Evolutionary conservation across 2,888 invertebrate genomes (phyloP).

Genomic region (Electrophaes corylata): DNA sequence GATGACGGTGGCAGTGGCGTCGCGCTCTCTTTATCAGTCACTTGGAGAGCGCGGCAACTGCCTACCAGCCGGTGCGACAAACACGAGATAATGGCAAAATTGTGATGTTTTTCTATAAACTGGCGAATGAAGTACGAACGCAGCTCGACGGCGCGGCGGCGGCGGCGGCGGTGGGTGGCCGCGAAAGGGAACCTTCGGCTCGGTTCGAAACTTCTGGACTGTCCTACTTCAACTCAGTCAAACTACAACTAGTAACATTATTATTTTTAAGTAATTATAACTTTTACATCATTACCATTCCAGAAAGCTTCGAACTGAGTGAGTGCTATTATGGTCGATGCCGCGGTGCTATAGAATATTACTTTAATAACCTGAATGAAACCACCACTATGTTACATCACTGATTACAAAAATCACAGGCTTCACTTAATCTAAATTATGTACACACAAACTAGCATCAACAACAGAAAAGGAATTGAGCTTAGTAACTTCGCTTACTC

Average conservation of each 20-base stretch:
- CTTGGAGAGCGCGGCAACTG: constrained; percentile 52
- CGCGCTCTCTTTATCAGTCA: constrained; percentile 78
- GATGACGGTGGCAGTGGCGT: constrained; percentile 63
- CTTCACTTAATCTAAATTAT: constrained; percentile 80
- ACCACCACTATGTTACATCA: constrained; percentile 66
- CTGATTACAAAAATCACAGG: constrained; percentile 74
- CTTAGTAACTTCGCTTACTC: constrained; percentile 74
- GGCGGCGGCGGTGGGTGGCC: constrained; percentile 36
- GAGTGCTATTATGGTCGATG: constrained; percentile 34
- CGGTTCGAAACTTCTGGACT: constrained; percentile 45
- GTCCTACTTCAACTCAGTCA: constrained; percentile 21
- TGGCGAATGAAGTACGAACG: constrained; percentile 45
- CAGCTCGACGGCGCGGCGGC: constrained; percentile 42
- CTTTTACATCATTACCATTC: constrained; percentile 28
- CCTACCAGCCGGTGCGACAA: constrained; percentile 51
- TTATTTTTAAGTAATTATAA: constrained; percentile 23
- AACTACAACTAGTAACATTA: constrained; percentile 28
- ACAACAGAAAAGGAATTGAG: constrained; percentile 75
- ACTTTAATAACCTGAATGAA: constrained; percentile 59
- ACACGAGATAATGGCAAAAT: constrained; percentile 79
- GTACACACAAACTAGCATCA: constrained; percentile 80
- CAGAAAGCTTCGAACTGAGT: constrained; percentile 31
- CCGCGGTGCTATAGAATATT: constrained; percentile 40
- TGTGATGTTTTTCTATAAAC: constrained; percentile 80
- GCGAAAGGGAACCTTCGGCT: constrained; percentile 41